Base-by-base conservation (phyloP, 2,888 invertebrate species). In the Brachyptera risi region DNA sequence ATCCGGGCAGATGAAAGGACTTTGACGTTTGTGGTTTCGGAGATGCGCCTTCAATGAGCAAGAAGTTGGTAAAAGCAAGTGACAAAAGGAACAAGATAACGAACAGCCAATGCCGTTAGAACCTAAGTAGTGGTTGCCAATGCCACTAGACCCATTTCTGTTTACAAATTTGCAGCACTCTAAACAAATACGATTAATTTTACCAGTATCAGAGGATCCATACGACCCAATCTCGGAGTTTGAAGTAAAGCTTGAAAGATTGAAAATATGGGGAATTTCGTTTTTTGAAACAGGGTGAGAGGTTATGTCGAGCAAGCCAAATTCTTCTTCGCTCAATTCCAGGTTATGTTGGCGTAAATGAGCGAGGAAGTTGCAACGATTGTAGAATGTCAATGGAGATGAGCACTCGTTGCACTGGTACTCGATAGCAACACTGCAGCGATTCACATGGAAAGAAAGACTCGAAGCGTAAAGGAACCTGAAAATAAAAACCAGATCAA, bases 351-450 rank as follows among this genome's bases (percentile, higher is more conserved):
- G 37, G 21, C 59, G 59, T 15, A 59, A 26, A 23, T 59, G 59
- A n/a, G 37, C 27, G 4, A 35, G 49, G 24, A 59, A 51, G 38
- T 59, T 59, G 37, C 59, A 59, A 23, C 51, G 37, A 19, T 59
- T 59, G 40, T 59, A 59, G 23, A 59, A 59, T 23, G 24, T 24
- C 21, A 59, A 26, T 4, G 13, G 17, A 9, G 7, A n/a, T n/a
- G 37, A 31, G 40, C 59, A 59, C 15, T 59, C n/a, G 9, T 27
- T 19, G 50, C 59, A 59, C 3, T 31, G 35, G 21, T 13, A 54
- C 19, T 54, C 23, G 21, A 54, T 54, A 1, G 5, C 2, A 17
- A 54, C 37, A 37, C 35, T 54, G 54, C 21, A 37, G 2, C 54
- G 31, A 11, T 31, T 17, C 24, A 23, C 24, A 15, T 54, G 54